Percentiles rank a stretch among this genome's conserved stretches.
phyloP scores from a whole-genome alignment of 2,888 invertebrate genomes.

The Endotricha flammealis region DNA sequence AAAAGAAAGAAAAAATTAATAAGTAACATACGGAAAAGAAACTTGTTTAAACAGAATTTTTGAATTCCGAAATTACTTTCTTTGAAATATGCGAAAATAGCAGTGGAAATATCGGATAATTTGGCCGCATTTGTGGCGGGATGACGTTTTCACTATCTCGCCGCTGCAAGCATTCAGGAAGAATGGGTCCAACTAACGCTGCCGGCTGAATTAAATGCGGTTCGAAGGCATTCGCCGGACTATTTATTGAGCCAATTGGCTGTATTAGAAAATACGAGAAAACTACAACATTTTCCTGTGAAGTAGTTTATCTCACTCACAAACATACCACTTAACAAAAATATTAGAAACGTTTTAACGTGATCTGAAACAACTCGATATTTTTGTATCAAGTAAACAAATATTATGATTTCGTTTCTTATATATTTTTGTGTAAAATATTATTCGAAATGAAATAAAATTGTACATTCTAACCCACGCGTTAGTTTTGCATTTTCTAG shows the following conservation, averaged over 20 bases:
- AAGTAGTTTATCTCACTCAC: too few species aligned
- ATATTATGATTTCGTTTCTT: too few species aligned
- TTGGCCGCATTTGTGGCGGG: conserved; percentile 35
- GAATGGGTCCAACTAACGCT: conserved; percentile 41
- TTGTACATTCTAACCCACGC: conserved; percentile 31
- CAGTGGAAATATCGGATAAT: conserved; percentile 39
- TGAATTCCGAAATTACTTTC: too few species aligned
- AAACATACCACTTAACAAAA: too few species aligned
- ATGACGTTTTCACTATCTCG: conserved; percentile 25
- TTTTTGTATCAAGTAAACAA: too few species aligned
- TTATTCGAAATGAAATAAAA: conserved; percentile 15
- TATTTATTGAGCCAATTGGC: conserved; percentile 30
- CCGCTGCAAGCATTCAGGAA: conserved; percentile 29
- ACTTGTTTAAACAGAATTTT: too few species aligned
- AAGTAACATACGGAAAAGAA: too few species aligned
- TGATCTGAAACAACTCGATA: too few species aligned
- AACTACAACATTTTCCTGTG: not conserved
- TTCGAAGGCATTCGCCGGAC: conserved; percentile 29
- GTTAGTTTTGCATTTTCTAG: conserved; percentile 28
- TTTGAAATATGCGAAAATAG: too few species aligned
- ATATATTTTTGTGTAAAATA: not conserved
- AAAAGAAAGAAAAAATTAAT: too few species aligned
- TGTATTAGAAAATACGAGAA: conserved; percentile 28
- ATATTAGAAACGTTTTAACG: too few species aligned
- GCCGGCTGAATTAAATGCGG: conserved; percentile 33